Base-by-base conservation (phyloP, 2,888 invertebrate species). In the Drosophila monieri region DNA sequence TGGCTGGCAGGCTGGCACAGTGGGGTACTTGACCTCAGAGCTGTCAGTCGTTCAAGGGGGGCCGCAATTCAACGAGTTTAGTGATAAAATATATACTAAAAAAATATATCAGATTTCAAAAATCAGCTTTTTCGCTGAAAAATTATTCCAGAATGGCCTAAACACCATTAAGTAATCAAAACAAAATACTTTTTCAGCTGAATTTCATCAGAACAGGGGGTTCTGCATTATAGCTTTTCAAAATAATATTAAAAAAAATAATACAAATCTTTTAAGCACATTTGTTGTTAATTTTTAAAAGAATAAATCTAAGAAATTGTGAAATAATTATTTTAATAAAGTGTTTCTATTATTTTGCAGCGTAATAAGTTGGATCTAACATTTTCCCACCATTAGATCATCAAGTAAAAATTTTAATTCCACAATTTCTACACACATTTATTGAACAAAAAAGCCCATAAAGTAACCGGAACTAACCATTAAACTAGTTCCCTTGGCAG, bases 1-100 rank as follows among this genome's bases (percentile, higher is more conserved):
- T 59, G 59, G 15, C 14, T 27, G 54, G 30, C 23, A 61, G 58
- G 32, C 41, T 18, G 35, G 43, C 44, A 54, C 44, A 25, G 8
- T 15, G 39, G 57, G 35, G 35, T 35, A 35, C n/a, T 35, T 35
- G 35, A 35, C 35, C 35, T 35, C 14, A 35, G n/a, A 35, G 14
- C n/a, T 35, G 35, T 35, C 35, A n/a, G n/a, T 14, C n/a, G n/a
- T 6, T n/a, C 6, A 35, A 35, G 32, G 10, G 32, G 12, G 32
- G 32, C 32, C 6, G 14, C n/a, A 14, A 35, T 35, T 35, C n/a
- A 35, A n/a, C 2, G 35, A 5, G n/a, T 35, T n/a, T 35, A 6
- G 6, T 6, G 5, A 6, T 35, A 6, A 14, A n/a, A n/a, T 35
- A 35, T 35, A 6, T 35, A 6, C 6, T 6, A 4, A n/a, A n/a